These are phyloP conservation scores for Motacilla alba DNA, from an alignment of 2,113 vertebrate species.

Conservation along the genomic window DNA sequence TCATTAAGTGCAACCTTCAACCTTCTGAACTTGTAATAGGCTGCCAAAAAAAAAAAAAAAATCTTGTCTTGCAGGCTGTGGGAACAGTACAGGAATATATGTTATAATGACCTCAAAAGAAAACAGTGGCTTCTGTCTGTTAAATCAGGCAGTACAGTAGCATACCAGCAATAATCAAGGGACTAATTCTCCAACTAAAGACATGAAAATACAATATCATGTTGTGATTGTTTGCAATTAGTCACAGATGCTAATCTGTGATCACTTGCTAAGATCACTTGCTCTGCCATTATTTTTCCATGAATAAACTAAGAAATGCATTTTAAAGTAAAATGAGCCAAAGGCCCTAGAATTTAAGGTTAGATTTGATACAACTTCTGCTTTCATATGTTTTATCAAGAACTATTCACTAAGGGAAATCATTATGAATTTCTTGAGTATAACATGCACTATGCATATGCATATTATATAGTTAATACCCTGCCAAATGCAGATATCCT, in stretches of 20 bases:
- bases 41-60: not conserved
- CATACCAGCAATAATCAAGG: constrained; percentile 20
- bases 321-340: constrained; percentile 26
- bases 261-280: not conserved
- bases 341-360: not conserved
- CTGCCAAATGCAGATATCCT: not conserved
- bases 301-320: not conserved
- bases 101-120: not conserved
- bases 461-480: not conserved
- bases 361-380: not conserved
- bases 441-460: not conserved
- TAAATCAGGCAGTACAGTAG: not conserved
- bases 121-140: not conserved
- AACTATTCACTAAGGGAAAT: not conserved
- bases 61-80: not conserved
- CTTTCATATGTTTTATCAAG: not conserved
- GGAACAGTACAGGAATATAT: not conserved
- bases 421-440: not conserved
- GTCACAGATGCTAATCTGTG: not conserved
- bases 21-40: not conserved
- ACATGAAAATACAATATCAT: constrained; percentile 33
- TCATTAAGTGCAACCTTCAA: not conserved
- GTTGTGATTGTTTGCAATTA: constrained; percentile 49
- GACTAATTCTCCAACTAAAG: constrained; percentile 1
- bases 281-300: constrained; percentile 13